Evolutionary conservation across 2,797 vertebrate genomes (phyloP).

Genomic region (Acanthis flammea): DNA sequence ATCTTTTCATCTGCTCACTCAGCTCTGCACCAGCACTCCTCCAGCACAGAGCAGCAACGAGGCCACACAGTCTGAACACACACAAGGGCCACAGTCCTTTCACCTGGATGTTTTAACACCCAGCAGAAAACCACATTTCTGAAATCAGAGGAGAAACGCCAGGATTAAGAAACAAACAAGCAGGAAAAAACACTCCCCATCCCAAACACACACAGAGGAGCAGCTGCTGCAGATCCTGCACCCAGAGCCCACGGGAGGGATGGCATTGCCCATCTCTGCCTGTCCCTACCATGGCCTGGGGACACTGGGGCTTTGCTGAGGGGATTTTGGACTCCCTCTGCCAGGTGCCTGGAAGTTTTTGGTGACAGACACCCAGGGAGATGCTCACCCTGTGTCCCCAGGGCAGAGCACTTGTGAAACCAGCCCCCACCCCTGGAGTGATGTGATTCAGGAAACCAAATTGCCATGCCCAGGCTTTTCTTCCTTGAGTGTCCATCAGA

Average conservation of each 20-base stretch:
- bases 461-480: neutral
- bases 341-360: rapidly evolving
- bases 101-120: neutral
- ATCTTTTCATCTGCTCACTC: neutral
- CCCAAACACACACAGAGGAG: neutral
- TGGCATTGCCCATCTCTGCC: rapidly evolving
- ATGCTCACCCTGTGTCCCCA: rapidly evolving
- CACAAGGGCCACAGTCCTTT: neutral
- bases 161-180: neutral
- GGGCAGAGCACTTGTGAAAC: neutral
- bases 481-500: rapidly evolving
- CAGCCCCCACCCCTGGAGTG: rapidly evolving
- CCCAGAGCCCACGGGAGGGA: rapidly evolving
- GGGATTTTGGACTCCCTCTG: neutral
- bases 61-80: neutral
- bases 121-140: neutral
- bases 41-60: neutral
- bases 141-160: neutral
- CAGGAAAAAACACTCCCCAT: rapidly evolving
- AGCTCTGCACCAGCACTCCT: neutral
- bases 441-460: rapidly evolving
- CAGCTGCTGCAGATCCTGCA: neutral
- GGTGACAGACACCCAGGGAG: neutral
- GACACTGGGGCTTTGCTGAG: neutral
- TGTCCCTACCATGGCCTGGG: neutral